Evolutionary conservation across 2,113 vertebrate genomes (phyloP), one percentile per base, ranked within the genome.

Genomic region (Dipodomys stephensi): DNA sequence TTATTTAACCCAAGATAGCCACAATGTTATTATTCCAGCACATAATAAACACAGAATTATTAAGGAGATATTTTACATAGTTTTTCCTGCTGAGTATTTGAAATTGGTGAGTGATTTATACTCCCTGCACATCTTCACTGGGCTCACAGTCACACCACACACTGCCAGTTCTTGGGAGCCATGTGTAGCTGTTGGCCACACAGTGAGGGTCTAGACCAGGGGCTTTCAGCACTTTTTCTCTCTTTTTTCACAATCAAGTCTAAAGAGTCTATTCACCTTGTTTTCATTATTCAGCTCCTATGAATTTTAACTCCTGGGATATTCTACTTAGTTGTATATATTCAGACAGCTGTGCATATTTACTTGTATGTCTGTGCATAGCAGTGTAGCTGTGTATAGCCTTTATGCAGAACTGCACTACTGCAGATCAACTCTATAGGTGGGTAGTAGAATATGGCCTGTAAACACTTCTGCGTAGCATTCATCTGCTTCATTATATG

Each of bases 1-100:
- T n/a, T 22, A n/a, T 76, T 87, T 69, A 92, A 72, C 64, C 53
- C 74, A 82, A 64, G 44, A 30, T 67, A 82, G 62, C 49, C 20
- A 32, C 32, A 46, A 13, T 77, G 76, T 74, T 83, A 84, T 68
- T 76, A 65, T 25, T 79, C 64, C 19, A 35, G 81, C 39, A 28
- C 1, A 6, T 2, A n/a, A 81, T 84, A 91, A 68, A 64, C 6
- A 78, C 57, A 73, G 35, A 65, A 79, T 83, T 82, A 94, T 20
- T n/a, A 72, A 88, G 7, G 60, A 60, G n/a, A 13, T 11, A 88
- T 3, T 74, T 91, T 32, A 32, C 39, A 76, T 78, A 83, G 9
- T 44, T 88, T 67, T 44, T 73, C 68, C 46, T 57, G 8, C 44
- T 28, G 22, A 46, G 7, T 6, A 23, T 68, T 82, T 25, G n/a